These are phyloP conservation scores for Platypus cylindrus DNA, from an alignment of 2,888 invertebrate genomes.

Conservation along the genomic window DNA sequence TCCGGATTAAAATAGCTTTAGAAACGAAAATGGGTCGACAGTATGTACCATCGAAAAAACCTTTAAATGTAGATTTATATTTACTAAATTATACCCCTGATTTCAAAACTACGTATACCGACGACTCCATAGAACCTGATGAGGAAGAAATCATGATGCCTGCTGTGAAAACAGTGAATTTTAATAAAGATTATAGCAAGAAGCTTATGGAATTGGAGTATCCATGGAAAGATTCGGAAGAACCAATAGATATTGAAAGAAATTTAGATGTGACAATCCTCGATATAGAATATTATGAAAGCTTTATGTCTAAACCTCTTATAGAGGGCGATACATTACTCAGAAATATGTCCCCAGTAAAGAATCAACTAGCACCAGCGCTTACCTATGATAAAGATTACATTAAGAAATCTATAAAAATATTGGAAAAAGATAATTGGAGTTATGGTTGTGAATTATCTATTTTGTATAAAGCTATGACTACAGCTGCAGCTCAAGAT, in stretches of 20 bases:
- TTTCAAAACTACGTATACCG: constrained; percentile 16
- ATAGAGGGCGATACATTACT: constrained; percentile 11
- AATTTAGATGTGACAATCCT: constrained; percentile 47
- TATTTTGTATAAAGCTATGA: constrained; percentile 49
- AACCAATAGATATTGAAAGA: constrained; percentile 56
- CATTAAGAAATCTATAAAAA: constrained; percentile 15
- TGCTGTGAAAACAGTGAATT: constrained; percentile 5
- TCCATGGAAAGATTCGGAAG: constrained; percentile 40
- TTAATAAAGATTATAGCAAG: constrained; percentile 28
- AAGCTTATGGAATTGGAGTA: constrained; percentile 37
- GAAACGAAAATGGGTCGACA: constrained; percentile 35
- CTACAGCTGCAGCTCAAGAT: constrained; percentile 60
- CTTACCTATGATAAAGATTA: constrained; percentile 25
- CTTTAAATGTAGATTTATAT: constrained; percentile 27
- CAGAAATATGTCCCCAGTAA: constrained; percentile 14
- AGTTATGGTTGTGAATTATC: constrained; percentile 39
- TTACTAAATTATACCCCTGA: constrained; percentile 21
- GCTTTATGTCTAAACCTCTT: constrained; percentile 39
- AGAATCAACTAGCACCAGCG: constrained; percentile 18
- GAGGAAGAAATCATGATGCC: constrained; percentile 7
- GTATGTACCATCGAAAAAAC: constrained; percentile 16
- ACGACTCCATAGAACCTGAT: constrained; percentile 11
- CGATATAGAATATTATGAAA: constrained; percentile 57
- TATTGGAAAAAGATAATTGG: constrained; percentile 12
- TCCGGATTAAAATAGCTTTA: constrained; percentile 43